Base-by-base conservation (phyloP, 1,140 invertebrate genomes). In the Drosophila azteca region DNA sequence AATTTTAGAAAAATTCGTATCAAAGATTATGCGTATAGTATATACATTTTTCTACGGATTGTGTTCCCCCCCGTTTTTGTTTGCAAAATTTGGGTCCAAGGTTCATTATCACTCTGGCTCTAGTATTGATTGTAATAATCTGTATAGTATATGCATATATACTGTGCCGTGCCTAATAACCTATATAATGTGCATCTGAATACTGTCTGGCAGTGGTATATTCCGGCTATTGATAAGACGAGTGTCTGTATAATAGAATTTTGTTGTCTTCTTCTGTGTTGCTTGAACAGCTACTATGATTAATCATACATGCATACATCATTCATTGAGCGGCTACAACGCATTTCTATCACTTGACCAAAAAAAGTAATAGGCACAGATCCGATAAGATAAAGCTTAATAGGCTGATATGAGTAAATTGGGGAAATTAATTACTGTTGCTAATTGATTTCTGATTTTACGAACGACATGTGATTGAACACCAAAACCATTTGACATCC, bases 361-460 rank as follows among this genome's bases (percentile, higher is more conserved):
- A 50, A 70, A 46, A 43, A 41, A 57, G 48, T 55, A 64, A 46
- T 35, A 35, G 26, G 8, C 24, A n/a, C 8, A 68, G 39, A 55
- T 57, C 41, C 44, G 77, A 79, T 79, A 61, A 79, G 76, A 80
- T 65, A 73, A 15, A 11, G 24, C 35, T 41, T 54, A 72, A 43
- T 67, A 39, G 20, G 22, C n/a, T 39, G 62, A 75, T 67, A 50
- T 39, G 50, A 41, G 15, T 49, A 26, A 62, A 75, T 55, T 48
- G 49, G 39, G n/a, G 24, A 70, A 74, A 83, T 70, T 65, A 74
- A 66, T 74, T 49, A 68, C 51, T 64, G 66, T 57, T 77, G 79
- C 55, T 83, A 79, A 83, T 79, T 67, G 73, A 24, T 57, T 49
- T 71, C 54, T 39, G 53, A 70, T 63, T 63, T 66, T 11, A 49